Conservation (phyloP, 2,888 invertebrate species). For the Cephonodes hylas region DNA sequence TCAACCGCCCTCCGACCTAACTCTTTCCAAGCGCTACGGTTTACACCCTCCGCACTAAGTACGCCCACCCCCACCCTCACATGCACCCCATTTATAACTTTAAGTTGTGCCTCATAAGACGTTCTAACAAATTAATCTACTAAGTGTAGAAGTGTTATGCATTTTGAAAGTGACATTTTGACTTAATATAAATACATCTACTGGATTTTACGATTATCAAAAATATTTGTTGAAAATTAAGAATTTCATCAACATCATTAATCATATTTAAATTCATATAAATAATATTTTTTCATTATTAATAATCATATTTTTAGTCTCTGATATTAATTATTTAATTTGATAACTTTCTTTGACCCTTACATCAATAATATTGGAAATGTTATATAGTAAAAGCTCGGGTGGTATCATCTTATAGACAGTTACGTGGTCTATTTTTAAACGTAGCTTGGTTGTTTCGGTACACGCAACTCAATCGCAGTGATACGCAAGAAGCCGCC, state of each 20-base stretch:
- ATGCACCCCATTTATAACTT: background rate
- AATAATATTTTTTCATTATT: too few species aligned
- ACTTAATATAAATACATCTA: background rate
- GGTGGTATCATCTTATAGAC: slow-evolving; percentile 27
- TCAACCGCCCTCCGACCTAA: slow-evolving; percentile 46
- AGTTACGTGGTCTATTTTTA: slow-evolving; percentile 58
- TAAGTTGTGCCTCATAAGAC: too few species aligned
- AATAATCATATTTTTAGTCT: background rate
- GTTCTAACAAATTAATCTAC: background rate
- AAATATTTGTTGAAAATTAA: too few species aligned
- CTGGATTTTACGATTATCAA: background rate
- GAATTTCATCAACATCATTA: too few species aligned
- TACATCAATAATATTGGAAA: background rate
- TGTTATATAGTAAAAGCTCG: background rate
- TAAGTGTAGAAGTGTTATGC: background rate
- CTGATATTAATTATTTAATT: background rate
- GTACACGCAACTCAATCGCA: slow-evolving; percentile 17
- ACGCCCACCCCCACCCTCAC: background rate
- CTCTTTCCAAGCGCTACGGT: slow-evolving; percentile 19
- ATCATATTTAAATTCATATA: too few species aligned
- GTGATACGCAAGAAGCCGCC: slow-evolving; percentile 16
- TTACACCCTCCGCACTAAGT: background rate
- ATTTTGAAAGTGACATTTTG: background rate
- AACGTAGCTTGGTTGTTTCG: slow-evolving; percentile 36
- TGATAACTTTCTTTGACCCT: background rate